Percentiles rank a stretch among this genome's conserved stretches.
phyloP scores from a whole-genome alignment of 1,140 invertebrate species.

The Drosophila arawakana region DNA sequence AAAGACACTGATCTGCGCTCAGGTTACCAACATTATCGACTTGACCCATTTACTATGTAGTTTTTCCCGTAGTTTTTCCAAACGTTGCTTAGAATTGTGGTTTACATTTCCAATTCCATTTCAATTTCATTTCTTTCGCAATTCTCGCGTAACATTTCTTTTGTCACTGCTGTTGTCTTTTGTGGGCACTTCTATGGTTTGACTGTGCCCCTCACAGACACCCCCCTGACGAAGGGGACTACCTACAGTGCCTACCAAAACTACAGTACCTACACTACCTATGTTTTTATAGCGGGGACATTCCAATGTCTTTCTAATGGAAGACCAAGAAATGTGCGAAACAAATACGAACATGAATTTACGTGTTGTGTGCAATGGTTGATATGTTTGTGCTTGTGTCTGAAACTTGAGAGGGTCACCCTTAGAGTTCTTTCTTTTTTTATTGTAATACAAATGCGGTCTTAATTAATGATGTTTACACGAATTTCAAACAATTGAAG shows the following conservation, averaged over 20 bases:
- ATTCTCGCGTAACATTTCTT: constrained; percentile 61
- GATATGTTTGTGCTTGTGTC: constrained; percentile 10
- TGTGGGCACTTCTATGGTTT: constrained; percentile 71
- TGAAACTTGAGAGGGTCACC: constrained; percentile 57
- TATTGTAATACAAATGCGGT: constrained; percentile 28
- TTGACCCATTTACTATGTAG: constrained; percentile 42
- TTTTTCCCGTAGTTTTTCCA: not conserved
- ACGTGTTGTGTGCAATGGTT: constrained; percentile 2
- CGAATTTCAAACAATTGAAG: not conserved
- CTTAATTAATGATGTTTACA: constrained; percentile 18
- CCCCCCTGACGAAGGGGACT: not conserved
- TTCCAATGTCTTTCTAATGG: constrained; percentile 81
- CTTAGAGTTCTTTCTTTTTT: constrained; percentile 43
- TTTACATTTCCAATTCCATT: constrained; percentile 22
- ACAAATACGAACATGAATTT: constrained; percentile 27
- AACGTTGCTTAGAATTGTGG: not conserved
- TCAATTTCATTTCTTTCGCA: constrained; percentile 36
- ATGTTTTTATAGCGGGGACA: constrained; percentile 23
- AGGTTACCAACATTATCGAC: not conserved
- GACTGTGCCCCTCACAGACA: not conserved
- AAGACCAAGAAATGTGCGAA: constrained; percentile 76
- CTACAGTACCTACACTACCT: too few species aligned
- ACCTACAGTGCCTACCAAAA: too few species aligned
- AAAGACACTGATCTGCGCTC: not conserved
- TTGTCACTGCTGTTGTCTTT: constrained; percentile 16